Evolutionary conservation across 1,140 invertebrate genomes (phyloP), one percentile per base, ranked within the genome.

Genomic region (Panonychus citri): DNA sequence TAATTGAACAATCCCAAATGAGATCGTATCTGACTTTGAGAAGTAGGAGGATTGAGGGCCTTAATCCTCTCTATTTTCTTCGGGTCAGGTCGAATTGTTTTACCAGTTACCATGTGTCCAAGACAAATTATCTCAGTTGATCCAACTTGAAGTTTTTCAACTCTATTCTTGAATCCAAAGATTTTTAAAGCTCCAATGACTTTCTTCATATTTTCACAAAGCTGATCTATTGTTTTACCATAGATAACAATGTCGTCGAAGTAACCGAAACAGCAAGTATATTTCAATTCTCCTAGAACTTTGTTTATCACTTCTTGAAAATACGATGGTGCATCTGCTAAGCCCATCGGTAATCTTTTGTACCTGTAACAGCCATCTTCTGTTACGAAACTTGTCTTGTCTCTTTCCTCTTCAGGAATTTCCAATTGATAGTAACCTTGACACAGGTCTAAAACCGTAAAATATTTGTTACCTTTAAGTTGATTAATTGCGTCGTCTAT

Each of bases 301-400:
- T 42, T 27, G 30, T 26, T 24, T 55, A 69, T 65, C 10, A 68
- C 57, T 30, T 65, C 21, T 52, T 68, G 64, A 55, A 69, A 68
- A 0, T 68, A 70, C 1, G 69, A 66, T 17, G 64, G 66, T 4
- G 66, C 66, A 27, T 69, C 68, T 3, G 56, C 57, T 1, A 75
- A 59, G 0, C 70, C 72, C 62, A 72, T 73, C 0, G 69, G 67
- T 66, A 73, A 67, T 17, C 53, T 15, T 25, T 17, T 39, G 5
- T 15, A 60, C 43, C 62, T 1, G 26, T 21, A 64, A 3, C 40
- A 60, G 28, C 42, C 62, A 8, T 10, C 19, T 15, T 24, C 8
- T 12, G 59, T 59, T 3, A 26, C 1, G 43, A 59, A 60, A 4
- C 57, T 54, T 1, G 60, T 58, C 62, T 65, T 68, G 17, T 65